phyloP scores from a whole-genome alignment of 2,113 vertebrate genomes.

The Egretta garzetta region DNA sequence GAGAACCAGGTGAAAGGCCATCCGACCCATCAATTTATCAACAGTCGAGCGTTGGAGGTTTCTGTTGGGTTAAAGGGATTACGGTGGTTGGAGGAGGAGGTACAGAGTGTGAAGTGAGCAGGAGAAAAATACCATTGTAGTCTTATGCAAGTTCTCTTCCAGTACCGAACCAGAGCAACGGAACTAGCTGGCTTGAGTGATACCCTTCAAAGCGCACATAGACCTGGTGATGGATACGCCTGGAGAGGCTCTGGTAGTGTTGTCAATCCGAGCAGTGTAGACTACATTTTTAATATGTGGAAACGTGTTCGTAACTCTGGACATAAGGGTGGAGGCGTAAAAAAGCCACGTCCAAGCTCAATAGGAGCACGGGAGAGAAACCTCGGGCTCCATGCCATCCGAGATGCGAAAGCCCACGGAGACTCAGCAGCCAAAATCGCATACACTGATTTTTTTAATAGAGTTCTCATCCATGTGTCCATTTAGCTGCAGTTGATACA shows the following conservation, averaged over 20 bases:
- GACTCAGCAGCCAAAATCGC: slow-evolving; percentile 57
- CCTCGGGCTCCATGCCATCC: slow-evolving; percentile 64
- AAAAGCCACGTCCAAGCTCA: slow-evolving; percentile 69
- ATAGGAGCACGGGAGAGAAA: slow-evolving; percentile 61
- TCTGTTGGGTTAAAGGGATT: background rate
- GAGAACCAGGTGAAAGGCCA: slow-evolving; percentile 16
- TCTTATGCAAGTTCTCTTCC: background rate
- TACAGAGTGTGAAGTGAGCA: background rate
- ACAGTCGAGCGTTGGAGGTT: background rate
- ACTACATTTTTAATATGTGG: slow-evolving; percentile 43
- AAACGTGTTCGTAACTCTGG: slow-evolving; percentile 51
- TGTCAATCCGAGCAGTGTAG: slow-evolving; percentile 3
- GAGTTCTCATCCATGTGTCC: slow-evolving; percentile 67
- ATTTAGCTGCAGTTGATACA: slow-evolving; percentile 46
- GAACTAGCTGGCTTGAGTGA: background rate
- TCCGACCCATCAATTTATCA: background rate
- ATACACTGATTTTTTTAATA: slow-evolving; percentile 65
- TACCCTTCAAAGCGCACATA: background rate
- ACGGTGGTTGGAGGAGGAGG: background rate
- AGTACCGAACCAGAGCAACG: background rate
- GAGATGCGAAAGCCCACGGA: slow-evolving; percentile 66
- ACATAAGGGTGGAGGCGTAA: slow-evolving; percentile 71
- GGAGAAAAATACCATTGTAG: background rate
- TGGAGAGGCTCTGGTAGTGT: background rate
- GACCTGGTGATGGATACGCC: background rate